These are phyloP conservation scores for Glyphotaelius pellucidus DNA, from an alignment of 2,888 invertebrate species.

Conservation along the genomic window DNA sequence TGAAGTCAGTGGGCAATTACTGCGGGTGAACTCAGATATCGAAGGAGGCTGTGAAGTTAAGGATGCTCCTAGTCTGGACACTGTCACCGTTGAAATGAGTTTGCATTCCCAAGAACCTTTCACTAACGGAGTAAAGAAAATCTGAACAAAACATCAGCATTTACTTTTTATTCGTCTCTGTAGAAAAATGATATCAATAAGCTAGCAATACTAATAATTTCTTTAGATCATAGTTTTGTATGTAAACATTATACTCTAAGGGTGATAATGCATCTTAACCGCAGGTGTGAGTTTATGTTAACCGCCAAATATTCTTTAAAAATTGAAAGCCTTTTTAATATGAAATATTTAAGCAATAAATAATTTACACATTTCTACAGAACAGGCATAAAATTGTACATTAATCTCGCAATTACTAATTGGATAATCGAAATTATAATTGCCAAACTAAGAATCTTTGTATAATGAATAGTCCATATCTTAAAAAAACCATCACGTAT, in stretches of 20 bases:
- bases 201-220: not conserved
- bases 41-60: slow-evolving; percentile 75
- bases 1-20: slow-evolving; percentile 75
- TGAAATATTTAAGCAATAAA: not conserved
- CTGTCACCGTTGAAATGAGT: slow-evolving; percentile 80
- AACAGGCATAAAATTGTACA: not conserved
- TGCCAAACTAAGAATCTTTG: too few relatives aligned
- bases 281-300: not conserved
- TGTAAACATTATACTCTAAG: too few relatives aligned
- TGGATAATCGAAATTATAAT: not conserved
- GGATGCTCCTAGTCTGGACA: slow-evolving; percentile 75
- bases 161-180: not conserved
- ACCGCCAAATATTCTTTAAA: not conserved
- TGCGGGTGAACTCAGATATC: slow-evolving; percentile 75
- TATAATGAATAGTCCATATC: too few relatives aligned
- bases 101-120: slow-evolving; percentile 69
- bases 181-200: not conserved
- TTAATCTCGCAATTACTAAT: not conserved
- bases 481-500: not conserved
- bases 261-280: not conserved
- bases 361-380: too few relatives aligned
- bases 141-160: slow-evolving; percentile 37
- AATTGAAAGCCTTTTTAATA: not conserved
- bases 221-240: not conserved
- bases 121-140: slow-evolving; percentile 49